Conservation (phyloP, 2,797 vertebrate genomes). For the Chloroceryle amazona region DNA sequence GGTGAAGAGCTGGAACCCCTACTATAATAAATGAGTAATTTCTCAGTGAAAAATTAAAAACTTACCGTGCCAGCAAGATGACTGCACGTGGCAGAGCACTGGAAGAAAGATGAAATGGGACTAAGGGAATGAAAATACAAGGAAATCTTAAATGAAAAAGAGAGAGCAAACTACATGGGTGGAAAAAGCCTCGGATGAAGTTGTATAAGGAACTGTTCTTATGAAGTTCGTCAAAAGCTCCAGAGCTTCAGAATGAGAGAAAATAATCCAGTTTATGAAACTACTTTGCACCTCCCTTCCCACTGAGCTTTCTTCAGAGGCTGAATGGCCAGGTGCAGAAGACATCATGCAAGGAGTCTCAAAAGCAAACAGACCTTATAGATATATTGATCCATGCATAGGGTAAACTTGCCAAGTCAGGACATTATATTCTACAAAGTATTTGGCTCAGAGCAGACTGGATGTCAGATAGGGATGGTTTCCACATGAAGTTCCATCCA, state of each 20-base stretch:
- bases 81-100: not conserved
- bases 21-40: slow-evolving; percentile 74
- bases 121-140: slow-evolving; percentile 28
- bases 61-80: slow-evolving; percentile 48
- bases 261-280: not conserved
- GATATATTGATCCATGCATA: not conserved
- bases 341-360: not conserved
- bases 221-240: not conserved
- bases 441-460: not conserved
- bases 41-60: slow-evolving; percentile 65
- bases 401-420: not conserved
- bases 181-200: not conserved
- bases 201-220: not conserved
- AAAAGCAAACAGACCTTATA: not conserved
- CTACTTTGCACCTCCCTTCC: not conserved
- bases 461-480: not conserved
- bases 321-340: not conserved
- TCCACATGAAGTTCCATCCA: not conserved
- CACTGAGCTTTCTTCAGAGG: not conserved
- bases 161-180: not conserved
- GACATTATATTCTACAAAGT: not conserved
- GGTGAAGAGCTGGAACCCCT: slow-evolving; percentile 60
- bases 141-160: slow-evolving; percentile 7
- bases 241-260: not conserved
- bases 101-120: not conserved